phyloP scores from a whole-genome alignment of 2,797 vertebrate species.

The Sebastiscus albofasciatus region DNA sequence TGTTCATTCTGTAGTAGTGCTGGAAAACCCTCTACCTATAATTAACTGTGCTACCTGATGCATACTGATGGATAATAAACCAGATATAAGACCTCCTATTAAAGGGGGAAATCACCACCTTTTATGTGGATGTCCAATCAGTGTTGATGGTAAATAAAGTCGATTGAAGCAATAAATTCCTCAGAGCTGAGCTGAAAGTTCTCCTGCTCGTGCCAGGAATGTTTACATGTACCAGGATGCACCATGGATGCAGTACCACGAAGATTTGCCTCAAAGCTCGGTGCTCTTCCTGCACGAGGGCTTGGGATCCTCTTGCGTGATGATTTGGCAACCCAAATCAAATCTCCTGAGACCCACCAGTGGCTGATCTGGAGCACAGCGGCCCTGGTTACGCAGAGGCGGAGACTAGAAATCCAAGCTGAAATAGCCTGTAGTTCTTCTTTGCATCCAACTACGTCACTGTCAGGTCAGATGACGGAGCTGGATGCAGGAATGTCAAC shows the following conservation, averaged over 20 bases:
- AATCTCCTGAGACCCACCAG: too few relatives aligned
- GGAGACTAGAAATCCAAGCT: not conserved
- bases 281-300: too few relatives aligned
- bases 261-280: too few relatives aligned
- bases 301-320: too few relatives aligned
- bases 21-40: not conserved
- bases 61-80: conserved; percentile 27
- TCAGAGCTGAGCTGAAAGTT: too few relatives aligned
- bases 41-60: conserved; percentile 1
- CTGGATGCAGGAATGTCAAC: not conserved
- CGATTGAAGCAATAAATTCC: too few relatives aligned
- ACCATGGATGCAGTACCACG: too few relatives aligned
- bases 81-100: not conserved
- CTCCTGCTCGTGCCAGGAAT: too few relatives aligned
- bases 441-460: not conserved
- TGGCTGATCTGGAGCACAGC: not conserved
- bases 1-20: not conserved
- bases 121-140: too few relatives aligned
- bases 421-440: not conserved
- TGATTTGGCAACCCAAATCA: too few relatives aligned
- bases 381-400: not conserved
- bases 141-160: too few relatives aligned
- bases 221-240: too few relatives aligned
- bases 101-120: not conserved
- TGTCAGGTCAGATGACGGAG: not conserved